phyloP scores from a whole-genome alignment of 2,888 invertebrate species.

The Tiliacea citrago region DNA sequence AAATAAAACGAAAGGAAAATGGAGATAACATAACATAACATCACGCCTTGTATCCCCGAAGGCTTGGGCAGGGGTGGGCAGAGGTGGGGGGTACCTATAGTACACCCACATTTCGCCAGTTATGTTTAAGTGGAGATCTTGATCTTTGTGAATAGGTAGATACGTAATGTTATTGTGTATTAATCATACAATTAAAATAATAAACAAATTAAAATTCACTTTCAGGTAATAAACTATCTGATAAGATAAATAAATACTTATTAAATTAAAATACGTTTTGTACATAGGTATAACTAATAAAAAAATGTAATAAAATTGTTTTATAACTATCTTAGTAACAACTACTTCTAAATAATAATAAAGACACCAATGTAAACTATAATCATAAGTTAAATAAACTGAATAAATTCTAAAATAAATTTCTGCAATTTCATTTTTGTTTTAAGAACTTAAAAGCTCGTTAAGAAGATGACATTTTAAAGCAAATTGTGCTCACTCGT shows the following conservation, averaged over 20 bases:
- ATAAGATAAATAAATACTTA: neutral
- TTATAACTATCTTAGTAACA: constrained; percentile 28
- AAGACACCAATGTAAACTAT: constrained; percentile 10
- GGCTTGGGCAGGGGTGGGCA: no score
- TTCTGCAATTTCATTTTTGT: constrained; percentile 21
- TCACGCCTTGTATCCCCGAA: neutral
- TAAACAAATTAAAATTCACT: neutral
- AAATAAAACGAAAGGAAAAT: neutral
- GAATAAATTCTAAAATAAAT: constrained; percentile 13
- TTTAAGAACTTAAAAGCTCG: neutral
- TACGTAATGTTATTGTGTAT: neutral
- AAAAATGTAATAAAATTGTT: constrained; percentile 14
- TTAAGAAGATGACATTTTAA: neutral
- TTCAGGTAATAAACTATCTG: neutral
- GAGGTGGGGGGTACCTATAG: neutral
- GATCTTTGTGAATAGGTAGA: neutral
- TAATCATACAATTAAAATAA: neutral
- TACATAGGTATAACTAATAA: constrained; percentile 13
- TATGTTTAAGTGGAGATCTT: neutral
- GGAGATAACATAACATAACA: neutral
- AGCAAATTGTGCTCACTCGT: neutral
- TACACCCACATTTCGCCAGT: neutral
- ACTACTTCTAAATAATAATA: constrained; percentile 13
- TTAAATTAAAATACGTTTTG: constrained; percentile 14
- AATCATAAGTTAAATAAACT: constrained; percentile 32